Evolutionary conservation across 2,113 vertebrate genomes (phyloP).

Genomic region (Muntiacus muntjak): DNA sequence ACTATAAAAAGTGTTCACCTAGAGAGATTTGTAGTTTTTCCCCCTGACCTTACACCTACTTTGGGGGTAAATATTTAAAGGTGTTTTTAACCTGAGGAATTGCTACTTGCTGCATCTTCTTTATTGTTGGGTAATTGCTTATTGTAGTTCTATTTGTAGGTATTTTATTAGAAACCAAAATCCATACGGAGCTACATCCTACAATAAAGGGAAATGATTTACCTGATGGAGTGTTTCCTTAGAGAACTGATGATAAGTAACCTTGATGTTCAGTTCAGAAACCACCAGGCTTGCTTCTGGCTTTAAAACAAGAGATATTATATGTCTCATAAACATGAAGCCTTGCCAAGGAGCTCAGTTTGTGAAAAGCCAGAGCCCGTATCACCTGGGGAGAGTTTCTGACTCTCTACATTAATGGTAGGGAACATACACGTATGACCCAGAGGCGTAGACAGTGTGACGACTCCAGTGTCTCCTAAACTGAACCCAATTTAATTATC

Average conservation of each 20-base stretch:
- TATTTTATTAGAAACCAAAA: conserved; percentile 4
- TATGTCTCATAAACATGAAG: not conserved
- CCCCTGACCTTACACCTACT: not conserved
- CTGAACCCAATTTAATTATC: not conserved
- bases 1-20: not conserved
- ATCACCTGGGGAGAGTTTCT: not conserved
- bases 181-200: not conserved
- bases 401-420: not conserved
- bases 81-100: not conserved
- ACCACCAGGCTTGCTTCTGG: not conserved
- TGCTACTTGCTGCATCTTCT: not conserved
- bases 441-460: not conserved
- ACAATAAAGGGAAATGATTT: not conserved
- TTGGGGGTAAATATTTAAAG: not conserved
- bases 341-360: not conserved
- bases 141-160: not conserved
- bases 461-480: not conserved
- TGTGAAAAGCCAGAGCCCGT: not conserved
- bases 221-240: not conserved
- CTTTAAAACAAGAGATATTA: not conserved
- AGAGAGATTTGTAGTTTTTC: not conserved
- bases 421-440: fast-evolving
- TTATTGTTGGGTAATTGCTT: not conserved
- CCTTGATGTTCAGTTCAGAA: not conserved
- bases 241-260: not conserved